Conservation (phyloP, 2,888 invertebrate genomes). For the Nemoura dubitans region DNA sequence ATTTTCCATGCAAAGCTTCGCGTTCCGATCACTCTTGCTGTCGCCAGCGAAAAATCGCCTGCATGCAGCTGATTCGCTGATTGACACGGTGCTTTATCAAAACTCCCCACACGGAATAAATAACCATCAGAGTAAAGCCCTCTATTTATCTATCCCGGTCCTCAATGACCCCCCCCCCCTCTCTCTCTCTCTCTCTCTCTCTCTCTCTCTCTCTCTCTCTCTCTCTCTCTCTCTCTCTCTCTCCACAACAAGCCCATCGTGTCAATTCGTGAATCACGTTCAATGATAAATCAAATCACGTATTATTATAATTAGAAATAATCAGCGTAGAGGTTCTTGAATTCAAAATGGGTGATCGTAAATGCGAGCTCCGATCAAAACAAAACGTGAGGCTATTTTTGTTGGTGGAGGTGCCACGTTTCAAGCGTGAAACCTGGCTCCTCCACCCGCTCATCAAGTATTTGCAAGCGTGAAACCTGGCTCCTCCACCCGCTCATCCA, state of each 20-base stretch:
- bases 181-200: no score
- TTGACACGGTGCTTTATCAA: background rate
- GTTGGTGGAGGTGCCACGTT: no score
- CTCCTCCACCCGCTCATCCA: no score
- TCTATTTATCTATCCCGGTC: background rate
- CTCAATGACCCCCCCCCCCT: no score
- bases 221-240: background rate
- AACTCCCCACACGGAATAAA: background rate
- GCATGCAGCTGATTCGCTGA: background rate
- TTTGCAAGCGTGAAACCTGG: no score
- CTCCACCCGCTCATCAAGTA: no score
- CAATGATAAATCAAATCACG: background rate
- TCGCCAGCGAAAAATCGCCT: background rate
- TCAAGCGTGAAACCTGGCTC: no score
- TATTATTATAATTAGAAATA: background rate
- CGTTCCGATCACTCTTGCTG: background rate
- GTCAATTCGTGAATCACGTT: background rate
- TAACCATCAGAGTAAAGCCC: background rate
- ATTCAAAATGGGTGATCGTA: background rate
- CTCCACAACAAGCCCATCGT: background rate
- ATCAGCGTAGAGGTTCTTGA: background rate
- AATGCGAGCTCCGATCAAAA: no score
- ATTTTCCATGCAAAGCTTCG: background rate
- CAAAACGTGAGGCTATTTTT: no score
- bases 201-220: no score